Base-by-base conservation (phyloP, 2,113 vertebrate genomes). In the Propithecus coquereli region DNA sequence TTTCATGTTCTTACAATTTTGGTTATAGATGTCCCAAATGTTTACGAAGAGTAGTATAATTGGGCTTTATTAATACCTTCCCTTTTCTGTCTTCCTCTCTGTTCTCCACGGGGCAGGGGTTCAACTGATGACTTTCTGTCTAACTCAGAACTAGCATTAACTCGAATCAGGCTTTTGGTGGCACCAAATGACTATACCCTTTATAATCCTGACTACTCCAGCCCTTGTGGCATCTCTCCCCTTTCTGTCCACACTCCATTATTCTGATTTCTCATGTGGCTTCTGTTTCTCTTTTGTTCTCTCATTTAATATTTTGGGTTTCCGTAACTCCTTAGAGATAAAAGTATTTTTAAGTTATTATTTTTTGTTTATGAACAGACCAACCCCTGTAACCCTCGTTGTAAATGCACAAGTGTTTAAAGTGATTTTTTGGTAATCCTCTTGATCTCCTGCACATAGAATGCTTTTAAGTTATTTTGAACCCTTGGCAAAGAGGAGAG, bases 311-410 rank as follows among this genome's bases (percentile, higher is more conserved):
- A 14, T 34, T 63, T 40, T 37, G 11, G 11, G 37, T 54, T 97
- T 13, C 61, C 79, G 1, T 52, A 61, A 74, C n/a, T 94, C 37
- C 37, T 93, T 71, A 61, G 34, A 80, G 27, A 84, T 59, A 3
- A 87, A 85, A 27, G 22, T 71, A 30, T 27, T 93, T 90, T n/a
- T 17, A 70, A 87, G 89, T 66, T 73, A 65, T 80, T 73, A 50
- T n/a, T 80, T 74, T 94, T 88, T 93, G 50, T 6, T 94, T 92
- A 87, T 74, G 47, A 96, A 82, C 77, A 68, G 96, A 68, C 7
- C 2, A 65, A n/a, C 6, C 76, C 32, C 10, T 52, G 22, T 25
- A 86, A 66, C n/a, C 66, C 17, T 76, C 43, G 87, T 25, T 89
- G 8, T 80, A 79, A 80, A 84, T 40, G 20, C 27, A 63, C 68